phyloP scores from a whole-genome alignment of 2,888 invertebrate species.

The Andricus curvator region DNA sequence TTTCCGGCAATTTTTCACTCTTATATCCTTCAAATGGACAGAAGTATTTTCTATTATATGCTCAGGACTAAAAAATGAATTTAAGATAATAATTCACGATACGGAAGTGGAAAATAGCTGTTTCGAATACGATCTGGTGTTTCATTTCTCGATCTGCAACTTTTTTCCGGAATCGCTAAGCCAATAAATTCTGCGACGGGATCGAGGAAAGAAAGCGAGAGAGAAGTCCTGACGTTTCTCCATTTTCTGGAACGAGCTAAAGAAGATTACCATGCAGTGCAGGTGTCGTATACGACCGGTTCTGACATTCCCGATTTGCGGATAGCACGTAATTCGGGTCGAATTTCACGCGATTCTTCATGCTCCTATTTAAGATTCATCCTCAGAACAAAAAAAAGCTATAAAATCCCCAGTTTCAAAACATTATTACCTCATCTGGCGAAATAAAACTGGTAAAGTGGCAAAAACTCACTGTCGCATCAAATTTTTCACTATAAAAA shows the following conservation, averaged over 20 bases:
- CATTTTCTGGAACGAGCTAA: slow-evolving; percentile 48
- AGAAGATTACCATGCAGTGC: slow-evolving; percentile 45
- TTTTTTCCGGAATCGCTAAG: slow-evolving; percentile 20
- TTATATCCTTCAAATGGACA: not conserved
- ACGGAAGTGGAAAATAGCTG: slow-evolving; percentile 29
- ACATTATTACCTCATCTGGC: not conserved
- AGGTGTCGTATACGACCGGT: slow-evolving; percentile 46
- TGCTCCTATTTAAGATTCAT: slow-evolving; percentile 36
- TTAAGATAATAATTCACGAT: slow-evolving; percentile 3
- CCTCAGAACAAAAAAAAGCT: not conserved
- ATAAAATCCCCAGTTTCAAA: not conserved
- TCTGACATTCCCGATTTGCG: slow-evolving; percentile 36
- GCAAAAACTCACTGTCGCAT: not conserved
- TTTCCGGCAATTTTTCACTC: not conserved
- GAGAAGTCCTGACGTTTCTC: slow-evolving; percentile 45
- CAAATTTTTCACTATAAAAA: not conserved
- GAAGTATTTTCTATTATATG: not conserved
- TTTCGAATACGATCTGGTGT: slow-evolving; percentile 31
- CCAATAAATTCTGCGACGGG: slow-evolving; percentile 27
- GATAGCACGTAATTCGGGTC: slow-evolving; percentile 41
- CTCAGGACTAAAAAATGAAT: not conserved
- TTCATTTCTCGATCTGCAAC: slow-evolving; percentile 28
- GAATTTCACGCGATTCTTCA: slow-evolving; percentile 41
- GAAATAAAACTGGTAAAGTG: not conserved
- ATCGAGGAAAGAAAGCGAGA: slow-evolving; percentile 34